A percentile compares a stretch with the other conserved stretches of the same genome.
Evolutionary conservation across 1,140 invertebrate species (phyloP).

Genomic region (Drosophila subobscura): DNA sequence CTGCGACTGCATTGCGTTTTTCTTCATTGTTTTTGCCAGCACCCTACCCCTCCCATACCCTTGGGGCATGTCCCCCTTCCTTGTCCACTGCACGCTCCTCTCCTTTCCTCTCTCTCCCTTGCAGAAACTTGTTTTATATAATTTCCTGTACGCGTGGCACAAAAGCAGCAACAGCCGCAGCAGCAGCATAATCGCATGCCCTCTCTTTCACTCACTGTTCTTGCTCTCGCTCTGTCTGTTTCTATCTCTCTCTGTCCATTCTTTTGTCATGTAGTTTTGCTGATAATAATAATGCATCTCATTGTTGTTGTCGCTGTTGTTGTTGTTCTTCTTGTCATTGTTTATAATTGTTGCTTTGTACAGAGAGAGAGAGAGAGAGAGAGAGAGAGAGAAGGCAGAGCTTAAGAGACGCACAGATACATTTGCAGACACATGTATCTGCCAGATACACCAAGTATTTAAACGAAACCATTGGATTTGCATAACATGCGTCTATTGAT

Average conservation of each 20-base stretch:
- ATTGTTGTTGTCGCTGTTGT: conserved; percentile 49
- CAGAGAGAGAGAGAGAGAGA: not conserved
- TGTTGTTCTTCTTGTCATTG: conserved; percentile 59
- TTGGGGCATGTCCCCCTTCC: conserved; percentile 8
- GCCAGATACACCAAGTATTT: conserved; percentile 7
- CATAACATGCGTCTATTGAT: conserved; percentile 43
- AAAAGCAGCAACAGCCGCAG: conserved; percentile 49
- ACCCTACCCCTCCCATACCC: not conserved
- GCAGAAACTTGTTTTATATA: conserved; percentile 76
- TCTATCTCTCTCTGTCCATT: conserved; percentile 28
- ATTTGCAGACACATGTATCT: conserved; percentile 41
- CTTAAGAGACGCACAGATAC: conserved; percentile 52
- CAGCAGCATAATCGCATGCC: conserved; percentile 56
- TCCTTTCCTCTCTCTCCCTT: not conserved
- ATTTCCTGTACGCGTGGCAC: conserved; percentile 79
- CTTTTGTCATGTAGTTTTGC: conserved; percentile 76
- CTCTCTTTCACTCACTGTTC: conserved; percentile 16
- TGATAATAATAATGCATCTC: conserved; percentile 80
- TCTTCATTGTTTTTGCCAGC: conserved; percentile 68
- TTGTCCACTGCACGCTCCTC: not conserved
- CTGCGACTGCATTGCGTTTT: conserved; percentile 70
- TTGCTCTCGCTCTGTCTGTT: conserved; percentile 21
- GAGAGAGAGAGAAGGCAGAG: not conserved
- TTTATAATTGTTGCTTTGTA: conserved; percentile 72
- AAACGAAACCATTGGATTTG: conserved; percentile 16